Evolutionary conservation across 2,113 vertebrate genomes (phyloP).

Genomic region (Platysternon megacephalum): DNA sequence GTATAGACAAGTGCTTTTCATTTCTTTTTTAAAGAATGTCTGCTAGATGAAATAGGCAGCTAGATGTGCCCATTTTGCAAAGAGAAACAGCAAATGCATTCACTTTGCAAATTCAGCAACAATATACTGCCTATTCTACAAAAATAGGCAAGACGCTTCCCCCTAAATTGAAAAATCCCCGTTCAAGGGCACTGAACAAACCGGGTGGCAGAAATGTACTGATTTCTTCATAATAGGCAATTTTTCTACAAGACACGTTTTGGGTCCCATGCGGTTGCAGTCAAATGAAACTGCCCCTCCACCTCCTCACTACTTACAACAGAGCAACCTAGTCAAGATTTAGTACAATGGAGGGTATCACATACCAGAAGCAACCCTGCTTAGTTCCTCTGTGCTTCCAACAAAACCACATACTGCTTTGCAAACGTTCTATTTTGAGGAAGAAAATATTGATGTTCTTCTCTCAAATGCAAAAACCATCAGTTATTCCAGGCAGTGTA

Average conservation of each 20-base stretch:
- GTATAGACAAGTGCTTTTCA: not conserved
- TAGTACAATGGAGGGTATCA: not conserved
- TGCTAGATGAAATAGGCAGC: constrained; percentile 62
- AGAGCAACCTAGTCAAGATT: not conserved
- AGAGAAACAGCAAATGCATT: constrained; percentile 71
- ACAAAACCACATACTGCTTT: not conserved
- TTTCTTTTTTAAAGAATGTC: constrained; percentile 39
- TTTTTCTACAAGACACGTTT: constrained; percentile 21
- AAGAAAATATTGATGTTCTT: not conserved
- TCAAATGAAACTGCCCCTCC: constrained; percentile 41
- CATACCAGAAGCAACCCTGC: constrained; percentile 8
- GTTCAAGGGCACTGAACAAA: constrained; percentile 71
- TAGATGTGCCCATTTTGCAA: constrained; percentile 67
- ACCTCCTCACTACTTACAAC: constrained; percentile 33
- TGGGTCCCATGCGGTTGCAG: constrained; percentile 30
- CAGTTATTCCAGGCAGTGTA: not conserved
- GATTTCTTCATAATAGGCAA: constrained; percentile 66
- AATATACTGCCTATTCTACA: constrained; percentile 66
- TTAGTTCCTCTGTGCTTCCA: constrained; percentile 1
- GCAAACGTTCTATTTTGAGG: not conserved
- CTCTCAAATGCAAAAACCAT: not conserved
- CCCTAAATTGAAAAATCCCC: constrained; percentile 74
- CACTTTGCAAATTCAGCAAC: constrained; percentile 74
- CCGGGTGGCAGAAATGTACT: constrained; percentile 65
- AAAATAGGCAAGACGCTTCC: constrained; percentile 70